A percentile compares a stretch with the other conserved stretches of the same genome.
Conservation (phyloP, 2,888 invertebrate species). For the Lasioglossum leucozonium region DNA sequence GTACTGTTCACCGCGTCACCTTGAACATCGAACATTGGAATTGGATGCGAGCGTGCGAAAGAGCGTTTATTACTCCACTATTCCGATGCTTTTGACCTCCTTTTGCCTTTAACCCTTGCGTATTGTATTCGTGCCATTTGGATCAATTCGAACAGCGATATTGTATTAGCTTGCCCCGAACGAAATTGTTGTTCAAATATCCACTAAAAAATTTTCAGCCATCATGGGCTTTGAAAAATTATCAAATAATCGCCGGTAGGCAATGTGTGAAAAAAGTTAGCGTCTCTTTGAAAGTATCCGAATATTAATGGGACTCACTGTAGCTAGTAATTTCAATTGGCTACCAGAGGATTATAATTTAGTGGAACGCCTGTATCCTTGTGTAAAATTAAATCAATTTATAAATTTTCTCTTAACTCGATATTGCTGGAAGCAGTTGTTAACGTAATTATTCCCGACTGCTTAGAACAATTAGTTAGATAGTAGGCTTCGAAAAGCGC, state of each 20-base stretch:
- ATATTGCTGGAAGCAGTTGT: background rate
- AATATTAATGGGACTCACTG: too few species aligned
- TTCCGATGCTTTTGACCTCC: constrained; percentile 4
- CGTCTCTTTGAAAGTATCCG: too few species aligned
- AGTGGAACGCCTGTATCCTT: background rate
- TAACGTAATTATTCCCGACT: background rate
- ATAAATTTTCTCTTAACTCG: background rate
- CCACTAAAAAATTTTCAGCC: too few species aligned
- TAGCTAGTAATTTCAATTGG: background rate
- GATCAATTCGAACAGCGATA: background rate
- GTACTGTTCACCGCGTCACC: constrained; percentile 53
- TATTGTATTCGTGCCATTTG: background rate
- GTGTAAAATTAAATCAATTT: background rate
- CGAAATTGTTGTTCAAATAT: background rate
- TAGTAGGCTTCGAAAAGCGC: background rate
- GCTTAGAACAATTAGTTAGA: background rate
- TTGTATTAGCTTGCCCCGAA: background rate
- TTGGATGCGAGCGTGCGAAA: constrained; percentile 40
- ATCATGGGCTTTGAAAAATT: background rate
- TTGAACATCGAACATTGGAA: constrained; percentile 60
- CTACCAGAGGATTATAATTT: background rate
- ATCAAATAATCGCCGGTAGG: background rate
- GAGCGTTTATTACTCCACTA: background rate
- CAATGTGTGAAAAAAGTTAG: too few species aligned
- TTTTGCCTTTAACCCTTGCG: background rate